phyloP scores from a whole-genome alignment of 2,113 vertebrate species.

The Edolisoma coerulescens region DNA sequence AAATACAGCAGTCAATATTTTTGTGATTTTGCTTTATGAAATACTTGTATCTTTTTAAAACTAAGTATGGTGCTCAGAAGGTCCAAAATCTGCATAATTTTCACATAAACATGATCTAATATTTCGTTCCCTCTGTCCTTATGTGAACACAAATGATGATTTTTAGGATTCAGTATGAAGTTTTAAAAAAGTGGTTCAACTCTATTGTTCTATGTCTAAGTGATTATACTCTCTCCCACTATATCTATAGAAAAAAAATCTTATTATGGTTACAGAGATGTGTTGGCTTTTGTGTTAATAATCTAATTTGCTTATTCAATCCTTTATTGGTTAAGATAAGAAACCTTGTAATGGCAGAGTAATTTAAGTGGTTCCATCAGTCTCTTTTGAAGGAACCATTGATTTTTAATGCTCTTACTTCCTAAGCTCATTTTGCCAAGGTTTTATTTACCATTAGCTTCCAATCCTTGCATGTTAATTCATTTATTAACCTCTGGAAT shows the following conservation, averaged over 20 bases:
- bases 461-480: constrained; percentile 20
- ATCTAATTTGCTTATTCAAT: constrained; percentile 25
- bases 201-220: neutral
- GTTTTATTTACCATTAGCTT: constrained; percentile 43
- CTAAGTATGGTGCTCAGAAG: neutral
- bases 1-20: neutral
- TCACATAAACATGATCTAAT: neutral
- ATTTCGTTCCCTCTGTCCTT: neutral
- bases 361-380: constrained; percentile 28
- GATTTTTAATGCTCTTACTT: constrained; percentile 54
- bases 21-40: neutral
- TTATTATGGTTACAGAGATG: neutral
- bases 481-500: constrained; percentile 29
- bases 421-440: constrained; percentile 21
- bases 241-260: neutral
- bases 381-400: constrained; percentile 23
- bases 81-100: neutral
- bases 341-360: constrained; percentile 19
- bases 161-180: neutral
- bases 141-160: neutral
- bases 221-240: neutral
- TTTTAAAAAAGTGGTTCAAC: neutral
- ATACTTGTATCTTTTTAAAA: neutral
- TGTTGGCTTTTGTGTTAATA: neutral
- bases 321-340: constrained; percentile 17